Conservation (phyloP, 2,888 invertebrate species). For the Polyommatus icarus region DNA sequence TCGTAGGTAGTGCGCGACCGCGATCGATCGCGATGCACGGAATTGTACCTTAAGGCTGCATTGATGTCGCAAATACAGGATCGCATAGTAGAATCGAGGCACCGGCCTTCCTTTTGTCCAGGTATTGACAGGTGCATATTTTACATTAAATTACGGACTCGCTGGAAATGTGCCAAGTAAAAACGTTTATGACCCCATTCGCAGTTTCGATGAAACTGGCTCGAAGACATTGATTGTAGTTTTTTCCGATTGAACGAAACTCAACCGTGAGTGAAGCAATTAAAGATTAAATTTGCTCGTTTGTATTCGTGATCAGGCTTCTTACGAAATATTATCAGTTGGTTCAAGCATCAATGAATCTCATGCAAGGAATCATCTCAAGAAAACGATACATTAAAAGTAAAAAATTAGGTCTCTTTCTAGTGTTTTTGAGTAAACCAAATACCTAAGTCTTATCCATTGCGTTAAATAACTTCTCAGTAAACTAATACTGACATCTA, state of each 20-base stretch:
- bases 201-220: constrained; percentile 3
- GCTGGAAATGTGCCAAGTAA: constrained; percentile 13
- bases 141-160: constrained; percentile 20
- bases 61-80: neutral
- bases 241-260: neutral
- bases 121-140: constrained; percentile 30
- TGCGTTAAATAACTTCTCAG: too few species aligned
- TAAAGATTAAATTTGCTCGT: neutral
- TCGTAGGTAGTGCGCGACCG: too few species aligned
- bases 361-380: too few species aligned
- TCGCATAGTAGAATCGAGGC: neutral
- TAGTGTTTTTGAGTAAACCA: too few species aligned
- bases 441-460: too few species aligned
- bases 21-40: too few species aligned
- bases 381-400: too few species aligned
- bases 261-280: neutral
- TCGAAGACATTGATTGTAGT: neutral
- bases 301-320: neutral
- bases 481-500: too few species aligned
- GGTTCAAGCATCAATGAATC: neutral
- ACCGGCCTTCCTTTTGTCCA: neutral
- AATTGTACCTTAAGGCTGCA: neutral
- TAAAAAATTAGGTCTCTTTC: too few species aligned
- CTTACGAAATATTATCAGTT: neutral
- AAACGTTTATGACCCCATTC: constrained; percentile 27